Base-by-base conservation (phyloP, 2,797 vertebrate species). In the Arctocebus calabarensis region DNA sequence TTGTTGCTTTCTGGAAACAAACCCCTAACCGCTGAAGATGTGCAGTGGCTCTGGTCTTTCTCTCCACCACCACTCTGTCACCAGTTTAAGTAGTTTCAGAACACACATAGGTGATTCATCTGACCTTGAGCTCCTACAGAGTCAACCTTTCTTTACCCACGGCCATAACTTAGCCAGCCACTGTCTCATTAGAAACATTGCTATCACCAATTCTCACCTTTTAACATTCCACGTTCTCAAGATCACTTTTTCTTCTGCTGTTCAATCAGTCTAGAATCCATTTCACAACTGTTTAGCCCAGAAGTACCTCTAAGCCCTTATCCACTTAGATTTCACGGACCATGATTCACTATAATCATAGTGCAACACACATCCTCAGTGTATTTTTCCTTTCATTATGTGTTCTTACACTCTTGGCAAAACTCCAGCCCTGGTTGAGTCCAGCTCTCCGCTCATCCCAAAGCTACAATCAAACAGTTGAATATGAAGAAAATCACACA, bases 401-500 rank as follows among this genome's bases (percentile, higher is more conserved):
- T 64, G 37, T 82, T 71, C 27, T 40, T 71, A 43, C 40, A 87
- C n/a, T 83, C 22, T 66, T 66, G 90, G 40, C 37, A 64, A 91
- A 90, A 64, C n/a, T 55, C 84, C 79, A 87, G 52, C 23, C 55
- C n/a, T 55, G 29, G 37, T 40, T 85, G 59, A 84, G 57, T 43
- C 62, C 59, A 68, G 43, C 40, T 73, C 8, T 73, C 48, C 68
- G 62, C 7, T 73, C 43, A 34, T 7, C 22, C 55, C 29, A 70
- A 43, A 22, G 19, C 82, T 93, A 87, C 29, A 94, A 20, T 25
- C 64, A 87, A 82, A 90, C 1, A 93, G 22, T 17, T 93, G 22
- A 91, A 91, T 34, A n/a, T 71, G 12, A 59, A 78, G 40, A 73
- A 88, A 95, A 82, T 25, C 77, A 66, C 10, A 74, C 9, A 87